phyloP scores from a whole-genome alignment of 1,140 invertebrate species.

The Zaprionus gabonicus region DNA sequence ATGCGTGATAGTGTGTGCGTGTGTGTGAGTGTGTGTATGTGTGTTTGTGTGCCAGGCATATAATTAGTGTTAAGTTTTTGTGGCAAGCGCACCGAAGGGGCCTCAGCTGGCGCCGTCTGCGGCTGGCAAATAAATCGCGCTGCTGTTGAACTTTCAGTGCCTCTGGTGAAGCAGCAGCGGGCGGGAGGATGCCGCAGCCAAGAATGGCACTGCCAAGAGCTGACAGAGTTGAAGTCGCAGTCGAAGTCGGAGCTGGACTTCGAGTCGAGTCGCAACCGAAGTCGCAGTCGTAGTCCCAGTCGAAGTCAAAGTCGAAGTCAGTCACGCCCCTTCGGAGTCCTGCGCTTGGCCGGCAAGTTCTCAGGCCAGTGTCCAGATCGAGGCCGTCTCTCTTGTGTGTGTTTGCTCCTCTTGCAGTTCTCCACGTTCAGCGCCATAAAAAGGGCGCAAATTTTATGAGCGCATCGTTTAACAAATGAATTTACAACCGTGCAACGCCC shows the following conservation, averaged over 20 bases:
- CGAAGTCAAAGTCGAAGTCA: constrained; percentile 45
- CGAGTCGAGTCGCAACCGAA: constrained; percentile 19
- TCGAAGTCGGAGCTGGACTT: constrained; percentile 33
- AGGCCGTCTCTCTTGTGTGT: constrained; percentile 9
- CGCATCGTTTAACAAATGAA: constrained; percentile 84
- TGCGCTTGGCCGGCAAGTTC: constrained; percentile 62
- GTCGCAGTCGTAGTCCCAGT: constrained; percentile 35
- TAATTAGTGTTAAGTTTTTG: constrained; percentile 70
- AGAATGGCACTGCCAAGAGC: constrained; percentile 70
- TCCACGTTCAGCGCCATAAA: constrained; percentile 56
- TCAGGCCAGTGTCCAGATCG: constrained; percentile 43
- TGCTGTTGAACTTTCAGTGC: constrained; percentile 78
- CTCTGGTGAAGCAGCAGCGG: constrained; percentile 29
- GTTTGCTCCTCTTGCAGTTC: constrained; percentile 1
- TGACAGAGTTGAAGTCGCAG: constrained; percentile 52
- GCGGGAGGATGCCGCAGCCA: background rate
- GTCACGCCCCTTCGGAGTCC: constrained; percentile 64
- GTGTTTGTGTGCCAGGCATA: constrained; percentile 51
- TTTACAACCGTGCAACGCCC: constrained; percentile 84
- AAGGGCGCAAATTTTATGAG: constrained; percentile 84
- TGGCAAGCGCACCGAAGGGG: constrained; percentile 38
- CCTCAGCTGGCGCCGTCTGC: constrained; percentile 78
- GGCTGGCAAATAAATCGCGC: constrained; percentile 80
- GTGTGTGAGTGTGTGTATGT: constrained; percentile 30
- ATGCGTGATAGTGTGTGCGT: constrained; percentile 25